Conservation (phyloP, 1,140 invertebrate genomes). For the Andricus grossulariae region DNA sequence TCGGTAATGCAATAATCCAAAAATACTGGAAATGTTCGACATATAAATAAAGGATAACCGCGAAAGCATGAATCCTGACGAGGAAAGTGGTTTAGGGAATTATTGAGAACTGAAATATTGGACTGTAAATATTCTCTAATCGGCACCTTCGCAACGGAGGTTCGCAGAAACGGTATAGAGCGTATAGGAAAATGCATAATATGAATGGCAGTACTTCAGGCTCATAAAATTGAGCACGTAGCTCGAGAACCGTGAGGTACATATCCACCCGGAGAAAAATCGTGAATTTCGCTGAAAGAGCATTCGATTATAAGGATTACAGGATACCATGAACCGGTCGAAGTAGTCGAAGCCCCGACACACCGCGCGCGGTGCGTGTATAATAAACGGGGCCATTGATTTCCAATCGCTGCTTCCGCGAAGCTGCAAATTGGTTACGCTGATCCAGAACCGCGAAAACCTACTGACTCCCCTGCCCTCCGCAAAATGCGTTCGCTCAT, state of each 20-base stretch:
- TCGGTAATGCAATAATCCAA: too few species aligned
- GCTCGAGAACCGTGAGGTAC: not conserved
- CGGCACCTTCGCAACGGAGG: conserved; percentile 2
- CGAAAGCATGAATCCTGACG: not conserved
- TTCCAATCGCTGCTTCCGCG: conserved; percentile 50
- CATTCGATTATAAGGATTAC: conserved; percentile 23
- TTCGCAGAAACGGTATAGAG: conserved; percentile 3
- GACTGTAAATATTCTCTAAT: conserved; percentile 22
- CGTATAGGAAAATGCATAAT: conserved; percentile 25
- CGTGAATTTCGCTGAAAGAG: conserved; percentile 16
- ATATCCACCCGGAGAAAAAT: not conserved
- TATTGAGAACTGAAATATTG: conserved; percentile 2
- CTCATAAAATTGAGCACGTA: conserved; percentile 10
- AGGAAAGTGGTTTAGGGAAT: not conserved
- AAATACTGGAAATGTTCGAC: too few species aligned
- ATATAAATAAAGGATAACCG: not conserved
- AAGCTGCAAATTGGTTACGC: conserved; percentile 50
- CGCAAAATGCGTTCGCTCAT: not conserved
- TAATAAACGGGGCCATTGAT: conserved; percentile 53
- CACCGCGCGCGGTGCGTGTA: conserved; percentile 21
- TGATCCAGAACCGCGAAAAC: conserved; percentile 21
- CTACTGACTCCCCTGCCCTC: not conserved
- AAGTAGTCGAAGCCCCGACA: not conserved
- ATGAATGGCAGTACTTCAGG: conserved; percentile 9
- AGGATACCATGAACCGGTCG: conserved; percentile 29